Percentiles rank a stretch among this genome's conserved stretches.
phyloP scores from a whole-genome alignment of 2,888 invertebrate species.

The Agriotes lineatus region DNA sequence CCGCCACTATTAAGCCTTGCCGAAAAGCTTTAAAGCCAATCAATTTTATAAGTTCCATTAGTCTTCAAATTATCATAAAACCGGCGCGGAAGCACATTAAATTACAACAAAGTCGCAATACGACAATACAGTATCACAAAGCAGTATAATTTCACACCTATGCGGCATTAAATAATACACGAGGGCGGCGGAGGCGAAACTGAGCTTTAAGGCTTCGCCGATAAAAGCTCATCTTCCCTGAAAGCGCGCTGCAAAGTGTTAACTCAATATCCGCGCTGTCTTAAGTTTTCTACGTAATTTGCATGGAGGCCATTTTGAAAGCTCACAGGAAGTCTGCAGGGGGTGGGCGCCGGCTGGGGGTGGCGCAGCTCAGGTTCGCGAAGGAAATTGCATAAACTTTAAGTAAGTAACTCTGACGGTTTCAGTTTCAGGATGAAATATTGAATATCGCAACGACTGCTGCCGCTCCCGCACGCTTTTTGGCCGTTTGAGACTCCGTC shows the following conservation, averaged over 20 bases:
- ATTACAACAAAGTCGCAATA: slow-evolving; percentile 22
- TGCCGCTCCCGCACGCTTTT: slow-evolving; percentile 11
- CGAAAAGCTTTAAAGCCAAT: too few relatives aligned
- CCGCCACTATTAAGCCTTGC: too few relatives aligned
- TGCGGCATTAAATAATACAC: slow-evolving; percentile 38
- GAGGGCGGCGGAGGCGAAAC: slow-evolving; percentile 25
- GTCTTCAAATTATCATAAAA: background rate
- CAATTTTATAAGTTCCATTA: too few relatives aligned
- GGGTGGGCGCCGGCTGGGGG: slow-evolving; percentile 39
- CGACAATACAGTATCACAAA: slow-evolving; percentile 21
- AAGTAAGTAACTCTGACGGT: slow-evolving; percentile 64
- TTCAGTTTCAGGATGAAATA: slow-evolving; percentile 45
- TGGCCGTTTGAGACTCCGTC: background rate
- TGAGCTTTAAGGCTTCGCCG: slow-evolving; percentile 38
- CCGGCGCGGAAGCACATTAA: background rate
- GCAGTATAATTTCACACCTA: slow-evolving; percentile 40
- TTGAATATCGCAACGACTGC: slow-evolving; percentile 38
- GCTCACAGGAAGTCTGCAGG: slow-evolving; percentile 54
- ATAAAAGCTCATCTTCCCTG: slow-evolving; percentile 44
- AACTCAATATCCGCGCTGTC: slow-evolving; percentile 66
- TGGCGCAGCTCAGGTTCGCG: slow-evolving; percentile 57
- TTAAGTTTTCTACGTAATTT: slow-evolving; percentile 67
- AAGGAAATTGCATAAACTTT: slow-evolving; percentile 66
- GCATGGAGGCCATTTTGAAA: slow-evolving; percentile 67
- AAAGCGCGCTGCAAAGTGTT: slow-evolving; percentile 56